phyloP scores from a whole-genome alignment of 2,113 vertebrate species.

The Pelmatolapia mariae region DNA sequence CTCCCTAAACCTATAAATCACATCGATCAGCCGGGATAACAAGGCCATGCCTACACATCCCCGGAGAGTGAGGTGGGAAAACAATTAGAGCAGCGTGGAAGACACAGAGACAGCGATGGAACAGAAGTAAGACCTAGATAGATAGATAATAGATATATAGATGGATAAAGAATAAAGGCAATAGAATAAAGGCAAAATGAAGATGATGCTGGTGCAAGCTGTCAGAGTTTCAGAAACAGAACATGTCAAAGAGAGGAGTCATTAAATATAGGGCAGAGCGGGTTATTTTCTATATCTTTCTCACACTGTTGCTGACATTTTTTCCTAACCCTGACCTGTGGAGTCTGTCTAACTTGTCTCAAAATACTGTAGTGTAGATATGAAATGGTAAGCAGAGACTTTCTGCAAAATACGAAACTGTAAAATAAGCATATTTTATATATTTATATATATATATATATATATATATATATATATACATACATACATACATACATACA shows the following conservation, averaged over 20 bases:
- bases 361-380: not conserved
- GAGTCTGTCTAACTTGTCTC: not conserved
- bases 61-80: constrained; percentile 40
- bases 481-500: fast-evolving
- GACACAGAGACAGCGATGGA: not conserved
- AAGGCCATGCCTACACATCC: constrained; percentile 35
- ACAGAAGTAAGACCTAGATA: not conserved
- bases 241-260: not conserved
- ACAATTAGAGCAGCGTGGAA: constrained; percentile 35
- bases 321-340: not conserved
- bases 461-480: no score
- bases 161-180: not conserved
- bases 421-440: not conserved
- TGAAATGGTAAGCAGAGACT: not conserved
- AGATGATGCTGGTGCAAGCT: not conserved
- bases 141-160: not conserved
- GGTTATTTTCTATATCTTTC: not conserved
- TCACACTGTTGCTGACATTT: not conserved
- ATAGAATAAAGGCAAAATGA: not conserved
- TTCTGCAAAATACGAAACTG: not conserved
- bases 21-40: constrained; percentile 52
- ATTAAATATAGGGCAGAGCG: not conserved
- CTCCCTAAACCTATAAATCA: constrained; percentile 58
- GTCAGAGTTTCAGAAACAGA: not conserved
- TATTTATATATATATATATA: not conserved